Percentiles rank a stretch among this genome's conserved stretches.
phyloP scores from a whole-genome alignment of 1,140 invertebrate genomes.

The Colletes latitarsis region DNA sequence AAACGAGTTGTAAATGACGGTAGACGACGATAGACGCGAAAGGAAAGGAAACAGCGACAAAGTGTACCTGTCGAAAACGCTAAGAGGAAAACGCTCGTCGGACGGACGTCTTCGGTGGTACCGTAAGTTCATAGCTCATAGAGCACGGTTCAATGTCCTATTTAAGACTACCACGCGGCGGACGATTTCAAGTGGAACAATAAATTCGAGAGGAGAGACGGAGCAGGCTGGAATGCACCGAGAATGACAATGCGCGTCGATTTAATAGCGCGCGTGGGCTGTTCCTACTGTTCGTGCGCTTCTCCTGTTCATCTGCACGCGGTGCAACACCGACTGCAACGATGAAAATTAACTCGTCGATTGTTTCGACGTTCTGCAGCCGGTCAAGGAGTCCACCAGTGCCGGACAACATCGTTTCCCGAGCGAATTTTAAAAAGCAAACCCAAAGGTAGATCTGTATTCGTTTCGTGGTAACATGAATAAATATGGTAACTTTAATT shows the following conservation, averaged over 20 bases:
- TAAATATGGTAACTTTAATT: too few relatives aligned
- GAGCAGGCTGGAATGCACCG: constrained; percentile 47
- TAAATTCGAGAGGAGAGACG: constrained; percentile 47
- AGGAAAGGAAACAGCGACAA: too few relatives aligned
- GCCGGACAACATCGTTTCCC: too few relatives aligned
- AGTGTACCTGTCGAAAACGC: constrained; percentile 11
- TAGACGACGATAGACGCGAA: too few relatives aligned
- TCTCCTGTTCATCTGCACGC: neutral
- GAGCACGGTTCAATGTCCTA: constrained; percentile 67
- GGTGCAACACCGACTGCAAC: neutral
- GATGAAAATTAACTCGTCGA: constrained; percentile 15
- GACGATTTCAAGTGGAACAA: constrained; percentile 61
- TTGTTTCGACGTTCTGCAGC: neutral
- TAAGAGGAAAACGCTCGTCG: neutral
- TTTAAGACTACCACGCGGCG: constrained; percentile 53
- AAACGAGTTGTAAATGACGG: neutral
- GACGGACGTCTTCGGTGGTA: constrained; percentile 33
- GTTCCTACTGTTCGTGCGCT: neutral
- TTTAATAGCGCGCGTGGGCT: constrained; percentile 46
- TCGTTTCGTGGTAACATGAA: too few relatives aligned
- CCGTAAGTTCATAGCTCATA: constrained; percentile 67
- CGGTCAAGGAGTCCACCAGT: neutral
- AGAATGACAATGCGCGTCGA: constrained; percentile 60
- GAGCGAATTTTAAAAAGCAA: too few relatives aligned
- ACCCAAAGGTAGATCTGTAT: too few relatives aligned